Conservation (phyloP, 1,140 invertebrate species). For the Lamellibrachia luymesi region DNA sequence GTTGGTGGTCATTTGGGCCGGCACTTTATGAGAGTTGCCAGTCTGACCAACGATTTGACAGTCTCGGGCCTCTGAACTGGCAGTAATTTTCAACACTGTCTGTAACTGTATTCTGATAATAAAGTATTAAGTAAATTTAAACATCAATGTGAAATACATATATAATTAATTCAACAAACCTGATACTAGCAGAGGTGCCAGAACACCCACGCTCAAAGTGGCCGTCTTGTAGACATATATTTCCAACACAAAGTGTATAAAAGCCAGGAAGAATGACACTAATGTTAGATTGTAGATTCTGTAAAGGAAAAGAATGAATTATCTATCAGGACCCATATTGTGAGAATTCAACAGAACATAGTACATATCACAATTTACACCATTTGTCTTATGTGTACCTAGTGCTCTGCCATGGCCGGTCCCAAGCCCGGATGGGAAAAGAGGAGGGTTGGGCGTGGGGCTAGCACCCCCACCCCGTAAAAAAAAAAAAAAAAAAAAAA, state of each 20-base stretch:
- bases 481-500: no score
- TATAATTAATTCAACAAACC: constrained; percentile 18
- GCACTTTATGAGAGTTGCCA: no score
- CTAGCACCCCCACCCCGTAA: no score
- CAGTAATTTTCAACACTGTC: background rate
- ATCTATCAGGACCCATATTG: background rate
- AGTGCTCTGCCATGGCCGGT: no score
- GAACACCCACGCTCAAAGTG: constrained; percentile 32
- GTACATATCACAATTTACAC: no score
- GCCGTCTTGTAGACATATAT: constrained; percentile 37
- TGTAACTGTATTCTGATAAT: background rate
- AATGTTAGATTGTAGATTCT: constrained; percentile 40
- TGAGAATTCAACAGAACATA: no score
- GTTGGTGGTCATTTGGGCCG: no score
- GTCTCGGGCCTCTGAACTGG: no score
- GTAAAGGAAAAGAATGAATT: constrained; percentile 27
- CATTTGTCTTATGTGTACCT: background rate
- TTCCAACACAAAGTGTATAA: constrained; percentile 39
- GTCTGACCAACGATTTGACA: no score
- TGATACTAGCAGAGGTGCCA: constrained; percentile 36
- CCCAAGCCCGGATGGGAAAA: no score
- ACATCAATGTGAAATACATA: background rate
- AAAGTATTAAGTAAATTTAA: background rate
- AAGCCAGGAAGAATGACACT: constrained; percentile 38
- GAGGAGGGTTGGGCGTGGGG: no score